Base-by-base conservation (phyloP, 2,113 vertebrate genomes). In the Halichoerus grypus region DNA sequence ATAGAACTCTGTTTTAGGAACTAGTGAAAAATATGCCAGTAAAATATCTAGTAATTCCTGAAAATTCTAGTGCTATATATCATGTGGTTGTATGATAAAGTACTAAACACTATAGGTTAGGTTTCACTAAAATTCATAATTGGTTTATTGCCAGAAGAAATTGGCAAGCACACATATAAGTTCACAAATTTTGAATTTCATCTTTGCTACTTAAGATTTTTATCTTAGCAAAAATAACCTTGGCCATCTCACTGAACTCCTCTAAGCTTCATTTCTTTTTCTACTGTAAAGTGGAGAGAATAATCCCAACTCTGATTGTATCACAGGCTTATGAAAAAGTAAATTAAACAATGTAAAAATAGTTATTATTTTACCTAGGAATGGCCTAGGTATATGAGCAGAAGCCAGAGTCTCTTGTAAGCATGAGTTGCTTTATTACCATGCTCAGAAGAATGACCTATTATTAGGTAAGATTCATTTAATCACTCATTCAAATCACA, bases 281-380 rank as follows among this genome's bases (percentile, higher is more conserved):
- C 42, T 80, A 81, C 55, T 71, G 4, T 36, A 46, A 91, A 88
- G 10, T 81, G 15, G 14, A 82, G 8, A 82, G 2, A 91, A 80
- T 12, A 79, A 86, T 42, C 3, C 14, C 42, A 84, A n/a, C 15
- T 77, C 39, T 77, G 49, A 72, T 96, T 77, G 36, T 67, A 10
- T 77, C 10, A 74, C 39, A 18, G 5, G 28, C 9, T 77, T 81
- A 63, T 46, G 16, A 95, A 83, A 96, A 91, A 59, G 4, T 71
- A 86, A 94, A 89, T 85, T 72, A 79, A 92, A 69, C 53, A 63
- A 90, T 61, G 10, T 53, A 95, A 90, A 61, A 93, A 71, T 57
- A 22, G 4, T 49, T 84, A 19, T 86, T 84, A 39, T 59, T 39
- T 72, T 33, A 53, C 51, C 31, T 71, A 63, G 33, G 14, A 74